Conservation (phyloP, 2,797 vertebrate genomes). For the Nothura maculosa region DNA sequence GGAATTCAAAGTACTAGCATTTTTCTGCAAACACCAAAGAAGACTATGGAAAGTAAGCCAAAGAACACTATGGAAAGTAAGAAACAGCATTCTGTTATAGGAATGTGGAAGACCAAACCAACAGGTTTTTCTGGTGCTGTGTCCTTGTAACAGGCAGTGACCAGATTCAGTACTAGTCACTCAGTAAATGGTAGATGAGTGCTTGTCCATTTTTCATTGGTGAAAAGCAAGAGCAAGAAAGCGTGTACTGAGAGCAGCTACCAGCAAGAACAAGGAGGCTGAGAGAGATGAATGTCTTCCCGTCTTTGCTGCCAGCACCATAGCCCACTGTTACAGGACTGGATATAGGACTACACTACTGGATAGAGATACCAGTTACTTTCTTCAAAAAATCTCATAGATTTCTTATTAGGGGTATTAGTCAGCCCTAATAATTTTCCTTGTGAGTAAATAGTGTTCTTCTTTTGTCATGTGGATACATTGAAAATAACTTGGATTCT, state of each 20-base stretch:
- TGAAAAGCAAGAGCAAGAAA: background rate
- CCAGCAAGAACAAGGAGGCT: background rate
- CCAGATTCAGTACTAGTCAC: background rate
- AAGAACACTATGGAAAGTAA: background rate
- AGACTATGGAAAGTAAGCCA: background rate
- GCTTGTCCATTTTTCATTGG: background rate
- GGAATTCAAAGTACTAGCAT: background rate
- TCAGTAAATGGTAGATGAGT: conserved; percentile 15
- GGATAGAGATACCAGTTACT: background rate
- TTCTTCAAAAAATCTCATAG: background rate
- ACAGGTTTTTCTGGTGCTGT: background rate
- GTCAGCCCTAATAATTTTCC: background rate
- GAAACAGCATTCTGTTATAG: background rate
- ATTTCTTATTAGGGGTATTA: background rate
- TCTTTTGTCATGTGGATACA: background rate
- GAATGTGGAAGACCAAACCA: background rate
- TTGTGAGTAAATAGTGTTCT: background rate
- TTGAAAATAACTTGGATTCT: background rate
- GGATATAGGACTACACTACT: too few relatives aligned
- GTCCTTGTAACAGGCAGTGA: background rate
- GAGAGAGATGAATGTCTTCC: background rate
- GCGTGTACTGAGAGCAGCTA: background rate
- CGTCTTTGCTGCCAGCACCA: background rate
- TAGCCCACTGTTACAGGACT: background rate
- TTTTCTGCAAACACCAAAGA: background rate